Evolutionary conservation across 2,797 vertebrate species (phyloP).

Genomic region (Rhincodon typus): DNA sequence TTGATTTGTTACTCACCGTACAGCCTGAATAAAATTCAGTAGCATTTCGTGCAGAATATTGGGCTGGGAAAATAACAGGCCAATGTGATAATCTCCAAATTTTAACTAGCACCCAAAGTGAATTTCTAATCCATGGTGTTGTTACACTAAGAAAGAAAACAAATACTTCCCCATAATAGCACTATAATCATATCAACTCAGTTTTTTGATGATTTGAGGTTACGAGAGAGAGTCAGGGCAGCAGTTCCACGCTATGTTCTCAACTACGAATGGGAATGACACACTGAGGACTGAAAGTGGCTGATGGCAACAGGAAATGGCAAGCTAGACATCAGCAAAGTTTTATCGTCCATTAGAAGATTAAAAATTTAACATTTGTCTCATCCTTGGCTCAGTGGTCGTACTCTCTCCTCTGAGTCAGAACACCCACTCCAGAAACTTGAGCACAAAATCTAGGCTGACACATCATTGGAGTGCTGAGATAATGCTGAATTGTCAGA

Average conservation of each 20-base stretch:
- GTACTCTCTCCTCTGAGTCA: not conserved
- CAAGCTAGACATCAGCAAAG: not conserved
- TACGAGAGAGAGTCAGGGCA: not conserved
- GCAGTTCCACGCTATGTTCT: not conserved
- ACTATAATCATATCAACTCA: not conserved
- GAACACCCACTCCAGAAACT: not conserved
- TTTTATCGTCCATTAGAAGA: not conserved
- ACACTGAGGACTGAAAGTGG: not conserved
- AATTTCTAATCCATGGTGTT: not conserved
- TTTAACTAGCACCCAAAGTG: not conserved
- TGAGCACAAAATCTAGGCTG: not conserved
- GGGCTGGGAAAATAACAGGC: not conserved
- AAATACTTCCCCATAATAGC: not conserved
- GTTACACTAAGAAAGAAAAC: not conserved
- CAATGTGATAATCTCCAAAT: not conserved
- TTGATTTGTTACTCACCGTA: not conserved
- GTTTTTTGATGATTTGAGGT: not conserved
- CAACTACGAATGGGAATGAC: not conserved
- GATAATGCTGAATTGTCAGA: not conserved
- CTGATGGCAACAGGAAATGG: not conserved
- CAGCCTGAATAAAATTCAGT: not conserved
- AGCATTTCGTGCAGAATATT: not conserved
- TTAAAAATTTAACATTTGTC: not conserved
- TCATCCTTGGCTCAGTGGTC: not conserved
- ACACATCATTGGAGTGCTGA: not conserved